These are phyloP conservation scores for Drosophila anomalata DNA, from an alignment of 2,888 invertebrate genomes.

Conservation along the genomic window DNA sequence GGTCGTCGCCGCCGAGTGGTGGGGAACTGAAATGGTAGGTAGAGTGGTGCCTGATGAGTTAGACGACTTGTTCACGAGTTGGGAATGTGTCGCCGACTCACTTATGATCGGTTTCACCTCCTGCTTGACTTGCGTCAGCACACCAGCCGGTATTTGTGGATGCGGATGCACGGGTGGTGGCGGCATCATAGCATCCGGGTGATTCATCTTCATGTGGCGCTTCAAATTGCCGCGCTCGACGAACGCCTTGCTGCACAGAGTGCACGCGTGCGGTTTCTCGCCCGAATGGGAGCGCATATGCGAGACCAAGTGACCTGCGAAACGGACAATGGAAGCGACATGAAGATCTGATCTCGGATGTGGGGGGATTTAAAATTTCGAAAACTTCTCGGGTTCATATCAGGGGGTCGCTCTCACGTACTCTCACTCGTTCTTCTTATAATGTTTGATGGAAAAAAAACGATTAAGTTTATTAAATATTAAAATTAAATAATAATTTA, in stretches of 20 bases:
- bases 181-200: constrained; percentile 85
- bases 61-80: constrained; percentile 16
- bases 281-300: constrained; percentile 92
- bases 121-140: constrained; percentile 83
- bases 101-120: constrained; percentile 83
- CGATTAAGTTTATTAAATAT: neutral
- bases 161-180: constrained; percentile 82
- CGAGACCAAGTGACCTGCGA: constrained; percentile 89
- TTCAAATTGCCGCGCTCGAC: constrained; percentile 92
- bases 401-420: constrained; percentile 24
- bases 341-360: constrained; percentile 63
- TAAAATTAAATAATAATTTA: neutral
- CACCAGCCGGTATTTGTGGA: constrained; percentile 83
- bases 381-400: constrained; percentile 31
- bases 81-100: constrained; percentile 67
- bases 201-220: constrained; percentile 90
- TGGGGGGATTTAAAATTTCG: constrained; percentile 44
- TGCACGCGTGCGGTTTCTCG: constrained; percentile 86
- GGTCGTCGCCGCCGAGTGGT: constrained; percentile 83
- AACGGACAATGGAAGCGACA: constrained; percentile 75
- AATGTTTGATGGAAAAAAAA: neutral
- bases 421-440: too few relatives aligned
- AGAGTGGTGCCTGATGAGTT: constrained; percentile 26
- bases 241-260: constrained; percentile 90
- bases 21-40: constrained; percentile 75